phyloP scores from a whole-genome alignment of 1,140 invertebrate species.

The Polypedilum vanderplanki region DNA sequence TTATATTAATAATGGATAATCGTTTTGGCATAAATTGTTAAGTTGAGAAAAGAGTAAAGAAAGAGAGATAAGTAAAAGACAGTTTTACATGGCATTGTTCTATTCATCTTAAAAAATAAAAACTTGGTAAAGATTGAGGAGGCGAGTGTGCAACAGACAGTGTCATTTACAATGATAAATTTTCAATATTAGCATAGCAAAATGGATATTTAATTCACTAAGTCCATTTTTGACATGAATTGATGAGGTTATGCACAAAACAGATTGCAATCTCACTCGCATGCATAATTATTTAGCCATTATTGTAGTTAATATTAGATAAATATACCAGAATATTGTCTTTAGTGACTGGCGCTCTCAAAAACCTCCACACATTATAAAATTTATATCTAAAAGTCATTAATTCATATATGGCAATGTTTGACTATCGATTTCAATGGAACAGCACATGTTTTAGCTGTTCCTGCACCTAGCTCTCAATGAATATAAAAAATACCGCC shows the following conservation, averaged over 20 bases:
- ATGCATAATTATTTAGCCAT: neutral
- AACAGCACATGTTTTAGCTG: too few relatives aligned
- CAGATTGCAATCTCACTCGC: neutral
- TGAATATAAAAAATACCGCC: neutral
- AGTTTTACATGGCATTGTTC: neutral
- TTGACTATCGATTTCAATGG: neutral
- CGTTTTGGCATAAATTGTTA: neutral
- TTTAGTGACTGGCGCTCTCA: too few relatives aligned
- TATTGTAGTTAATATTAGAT: neutral
- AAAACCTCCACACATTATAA: too few relatives aligned
- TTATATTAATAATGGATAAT: neutral
- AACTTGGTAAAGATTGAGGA: neutral
- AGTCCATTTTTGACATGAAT: slow-evolving; percentile 18
- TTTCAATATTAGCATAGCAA: neutral
- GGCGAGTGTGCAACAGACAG: neutral
- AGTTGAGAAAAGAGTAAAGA: too few relatives aligned
- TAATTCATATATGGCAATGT: slow-evolving; percentile 8
- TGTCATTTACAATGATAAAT: neutral
- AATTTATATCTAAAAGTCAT: neutral
- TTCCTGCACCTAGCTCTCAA: slow-evolving; percentile 4
- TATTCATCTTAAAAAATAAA: neutral
- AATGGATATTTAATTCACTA: slow-evolving; percentile 13
- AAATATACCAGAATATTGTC: too few relatives aligned
- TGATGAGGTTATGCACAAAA: neutral
- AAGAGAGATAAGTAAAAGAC: too few relatives aligned